Conservation (phyloP, 1,140 invertebrate species). For the Drosophila subpulchrella region DNA sequence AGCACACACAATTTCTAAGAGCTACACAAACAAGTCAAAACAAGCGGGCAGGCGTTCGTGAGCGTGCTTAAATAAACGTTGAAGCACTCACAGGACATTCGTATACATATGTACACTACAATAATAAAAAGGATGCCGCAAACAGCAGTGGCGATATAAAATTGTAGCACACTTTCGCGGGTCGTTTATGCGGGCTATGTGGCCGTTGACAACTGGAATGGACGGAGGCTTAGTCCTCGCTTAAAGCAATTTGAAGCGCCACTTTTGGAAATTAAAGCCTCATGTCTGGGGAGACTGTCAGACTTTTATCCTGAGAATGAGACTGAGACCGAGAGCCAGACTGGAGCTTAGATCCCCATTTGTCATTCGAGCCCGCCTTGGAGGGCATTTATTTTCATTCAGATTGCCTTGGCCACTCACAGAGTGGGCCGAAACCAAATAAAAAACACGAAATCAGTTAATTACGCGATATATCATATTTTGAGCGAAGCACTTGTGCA, state of each 20-base stretch:
- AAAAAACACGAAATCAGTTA: constrained; percentile 69
- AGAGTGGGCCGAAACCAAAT: constrained; percentile 34
- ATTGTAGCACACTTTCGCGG: constrained; percentile 54
- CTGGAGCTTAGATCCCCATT: constrained; percentile 54
- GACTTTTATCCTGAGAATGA: constrained; percentile 5
- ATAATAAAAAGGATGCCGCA: constrained; percentile 37
- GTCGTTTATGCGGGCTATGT: constrained; percentile 32
- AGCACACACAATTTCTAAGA: constrained; percentile 69
- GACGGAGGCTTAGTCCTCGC: constrained; percentile 48
- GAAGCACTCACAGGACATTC: constrained; percentile 47
- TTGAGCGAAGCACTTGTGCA: constrained; percentile 18
- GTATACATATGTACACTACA: constrained; percentile 32
- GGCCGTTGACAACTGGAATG: constrained; percentile 31
- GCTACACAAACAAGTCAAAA: constrained; percentile 46
- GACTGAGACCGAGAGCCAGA: constrained; percentile 12
- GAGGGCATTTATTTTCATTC: constrained; percentile 73
- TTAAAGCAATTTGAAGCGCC: constrained; percentile 63
- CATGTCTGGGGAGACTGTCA: constrained; percentile 16
- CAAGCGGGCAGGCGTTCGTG: constrained; percentile 51
- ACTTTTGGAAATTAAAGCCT: constrained; percentile 65
- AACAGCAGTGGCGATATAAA: constrained; percentile 36
- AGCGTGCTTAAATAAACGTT: constrained; percentile 63
- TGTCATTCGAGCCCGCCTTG: constrained; percentile 53
- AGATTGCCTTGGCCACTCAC: constrained; percentile 43
- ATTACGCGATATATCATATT: constrained; percentile 72